Conservation (phyloP, 2,888 invertebrate species). For the Anoplius nigerrimus region DNA sequence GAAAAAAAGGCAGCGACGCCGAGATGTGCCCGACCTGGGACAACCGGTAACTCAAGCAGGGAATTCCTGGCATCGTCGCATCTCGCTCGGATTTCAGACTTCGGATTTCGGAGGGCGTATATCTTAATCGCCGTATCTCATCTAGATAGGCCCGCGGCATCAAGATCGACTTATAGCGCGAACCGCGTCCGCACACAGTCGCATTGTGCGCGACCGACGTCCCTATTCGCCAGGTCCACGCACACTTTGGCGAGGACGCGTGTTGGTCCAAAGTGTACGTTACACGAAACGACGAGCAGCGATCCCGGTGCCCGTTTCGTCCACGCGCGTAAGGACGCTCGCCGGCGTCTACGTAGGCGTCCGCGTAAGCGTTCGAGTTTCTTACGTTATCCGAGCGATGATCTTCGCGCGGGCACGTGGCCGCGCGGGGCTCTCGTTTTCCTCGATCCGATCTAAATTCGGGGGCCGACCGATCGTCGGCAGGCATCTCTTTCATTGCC, state of each 20-base stretch:
- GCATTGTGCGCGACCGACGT: slow-evolving; percentile 3
- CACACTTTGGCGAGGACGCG: no score
- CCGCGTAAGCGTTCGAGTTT: no score
- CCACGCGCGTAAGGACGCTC: background rate
- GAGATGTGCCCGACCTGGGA: slow-evolving; percentile 62
- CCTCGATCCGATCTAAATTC: slow-evolving; percentile 68
- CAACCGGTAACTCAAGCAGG: slow-evolving; percentile 60
- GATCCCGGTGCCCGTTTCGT: background rate
- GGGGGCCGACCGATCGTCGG: slow-evolving; percentile 55
- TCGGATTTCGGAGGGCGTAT: slow-evolving; percentile 67
- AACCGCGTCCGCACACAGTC: slow-evolving; percentile 29
- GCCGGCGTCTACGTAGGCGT: no score
- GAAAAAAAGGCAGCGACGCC: background rate
- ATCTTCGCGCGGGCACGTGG: slow-evolving; percentile 54
- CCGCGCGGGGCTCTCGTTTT: slow-evolving; percentile 52
- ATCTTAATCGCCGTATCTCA: slow-evolving; percentile 73
- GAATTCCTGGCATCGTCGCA: slow-evolving; percentile 50
- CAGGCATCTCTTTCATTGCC: background rate
- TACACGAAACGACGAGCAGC: background rate
- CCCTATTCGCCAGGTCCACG: no score
- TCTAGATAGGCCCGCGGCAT: slow-evolving; percentile 70
- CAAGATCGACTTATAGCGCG: slow-evolving; percentile 65
- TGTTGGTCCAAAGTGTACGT: no score
- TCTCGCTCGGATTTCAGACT: slow-evolving; percentile 69
- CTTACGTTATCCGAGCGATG: slow-evolving; percentile 28